These are phyloP conservation scores for Notothenia coriiceps DNA, from an alignment of 2,113 vertebrate genomes.

Conservation along the genomic window DNA sequence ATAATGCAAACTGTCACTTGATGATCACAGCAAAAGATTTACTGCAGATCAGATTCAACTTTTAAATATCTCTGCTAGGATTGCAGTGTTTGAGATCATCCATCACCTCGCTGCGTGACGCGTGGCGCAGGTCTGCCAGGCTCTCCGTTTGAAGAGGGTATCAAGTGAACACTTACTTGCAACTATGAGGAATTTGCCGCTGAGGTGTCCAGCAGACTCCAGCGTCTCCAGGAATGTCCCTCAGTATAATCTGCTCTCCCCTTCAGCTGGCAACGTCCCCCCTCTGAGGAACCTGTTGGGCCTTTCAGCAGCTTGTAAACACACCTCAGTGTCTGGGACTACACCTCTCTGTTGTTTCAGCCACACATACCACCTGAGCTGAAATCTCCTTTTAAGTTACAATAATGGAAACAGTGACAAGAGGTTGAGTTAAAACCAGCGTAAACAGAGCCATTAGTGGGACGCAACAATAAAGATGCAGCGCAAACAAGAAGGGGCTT, in stretches of 20 bases:
- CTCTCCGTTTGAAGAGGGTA: conserved; percentile 58
- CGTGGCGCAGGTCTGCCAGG: conserved; percentile 55
- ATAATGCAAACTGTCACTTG: conserved; percentile 36
- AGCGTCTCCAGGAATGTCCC: conserved; percentile 60
- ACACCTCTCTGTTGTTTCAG: conserved; percentile 1
- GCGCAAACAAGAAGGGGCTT: conserved; percentile 38
- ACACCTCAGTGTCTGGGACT: conserved; percentile 25
- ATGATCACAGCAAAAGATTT: conserved; percentile 22
- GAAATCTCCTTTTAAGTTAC: too few relatives aligned
- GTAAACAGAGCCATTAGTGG: conserved; percentile 44
- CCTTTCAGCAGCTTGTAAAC: conserved; percentile 54
- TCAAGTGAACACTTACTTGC: conserved; percentile 67
- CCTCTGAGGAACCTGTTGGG: conserved; percentile 36
- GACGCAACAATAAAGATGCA: conserved; percentile 27
- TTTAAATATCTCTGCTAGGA: conserved; percentile 9
- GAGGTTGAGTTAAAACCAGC: conserved; percentile 23
- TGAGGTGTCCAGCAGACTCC: conserved; percentile 61
- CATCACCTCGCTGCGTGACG: conserved; percentile 66
- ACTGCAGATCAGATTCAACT: conserved; percentile 27
- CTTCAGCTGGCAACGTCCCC: conserved; percentile 15
- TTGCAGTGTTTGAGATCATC: conserved; percentile 42
- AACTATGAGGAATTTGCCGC: conserved; percentile 72
- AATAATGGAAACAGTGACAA: conserved; percentile 2
- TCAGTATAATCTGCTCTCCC: conserved; percentile 57
- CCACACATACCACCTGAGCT: not conserved